Evolutionary conservation across 1,140 invertebrate genomes (phyloP).

Genomic region (Eueides isabella): DNA sequence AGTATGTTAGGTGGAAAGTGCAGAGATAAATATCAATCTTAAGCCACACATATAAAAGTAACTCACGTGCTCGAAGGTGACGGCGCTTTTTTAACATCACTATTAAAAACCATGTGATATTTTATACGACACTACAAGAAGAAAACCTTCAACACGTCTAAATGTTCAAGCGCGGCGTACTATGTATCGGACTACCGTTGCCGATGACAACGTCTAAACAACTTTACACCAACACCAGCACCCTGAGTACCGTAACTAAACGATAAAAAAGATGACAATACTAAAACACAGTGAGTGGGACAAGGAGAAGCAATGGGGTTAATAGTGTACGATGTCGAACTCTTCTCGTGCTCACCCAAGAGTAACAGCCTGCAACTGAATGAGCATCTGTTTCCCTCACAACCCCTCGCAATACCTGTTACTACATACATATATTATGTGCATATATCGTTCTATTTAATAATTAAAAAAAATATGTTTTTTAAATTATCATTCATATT

Average conservation of each 20-base stretch:
- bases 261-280: slow-evolving; percentile 61
- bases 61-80: background rate
- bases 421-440: background rate
- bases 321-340: slow-evolving; percentile 57
- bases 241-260: slow-evolving; percentile 52
- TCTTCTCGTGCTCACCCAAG: slow-evolving; percentile 67
- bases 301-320: slow-evolving; percentile 59
- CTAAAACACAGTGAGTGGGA: slow-evolving; percentile 36
- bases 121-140: slow-evolving; percentile 29
- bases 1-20: background rate
- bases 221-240: slow-evolving; percentile 67
- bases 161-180: slow-evolving; percentile 49
- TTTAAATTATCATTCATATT: no score
- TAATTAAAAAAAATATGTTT: background rate
- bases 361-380: slow-evolving; percentile 69
- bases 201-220: slow-evolving; percentile 76
- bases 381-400: slow-evolving; percentile 63
- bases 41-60: background rate
- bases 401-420: slow-evolving; percentile 35
- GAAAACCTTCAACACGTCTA: slow-evolving; percentile 59
- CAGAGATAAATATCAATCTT: background rate
- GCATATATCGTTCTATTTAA: background rate
- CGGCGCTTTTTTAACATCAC: background rate
- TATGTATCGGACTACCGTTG: slow-evolving; percentile 74
- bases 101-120: slow-evolving; percentile 4